Evolutionary conservation across 2,888 invertebrate species (phyloP).

Genomic region (Cataglyphis albicans): DNA sequence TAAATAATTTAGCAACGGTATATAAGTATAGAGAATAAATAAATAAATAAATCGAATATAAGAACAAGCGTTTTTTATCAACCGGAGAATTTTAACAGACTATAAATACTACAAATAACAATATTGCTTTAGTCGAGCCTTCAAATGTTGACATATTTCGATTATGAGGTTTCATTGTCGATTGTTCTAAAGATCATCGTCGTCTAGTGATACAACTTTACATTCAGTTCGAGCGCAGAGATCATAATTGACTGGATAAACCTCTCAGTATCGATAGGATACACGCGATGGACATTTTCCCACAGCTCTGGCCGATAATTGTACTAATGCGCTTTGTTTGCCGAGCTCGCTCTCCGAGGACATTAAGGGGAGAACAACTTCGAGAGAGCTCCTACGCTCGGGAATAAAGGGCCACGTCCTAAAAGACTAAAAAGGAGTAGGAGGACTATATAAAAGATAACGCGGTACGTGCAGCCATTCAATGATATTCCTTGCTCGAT

Average conservation of each 20-base stretch:
- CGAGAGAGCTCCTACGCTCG: slow-evolving; percentile 49
- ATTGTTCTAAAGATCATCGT: slow-evolving; percentile 45
- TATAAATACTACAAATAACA: slow-evolving; percentile 17
- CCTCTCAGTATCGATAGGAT: slow-evolving; percentile 56
- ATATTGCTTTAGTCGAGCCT: slow-evolving; percentile 1
- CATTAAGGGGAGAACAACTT: slow-evolving; percentile 59
- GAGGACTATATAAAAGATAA: slow-evolving; percentile 61
- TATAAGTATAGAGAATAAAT: background rate
- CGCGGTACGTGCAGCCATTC: slow-evolving; percentile 49
- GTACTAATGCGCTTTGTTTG: slow-evolving; percentile 77
- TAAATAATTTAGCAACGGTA: background rate
- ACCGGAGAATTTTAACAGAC: background rate
- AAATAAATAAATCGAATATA: background rate
- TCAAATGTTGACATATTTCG: slow-evolving; percentile 25
- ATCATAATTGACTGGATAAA: slow-evolving; percentile 76
- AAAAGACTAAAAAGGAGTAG: slow-evolving; percentile 4
- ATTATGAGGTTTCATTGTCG: slow-evolving; percentile 33
- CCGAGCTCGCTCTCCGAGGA: slow-evolving; percentile 65
- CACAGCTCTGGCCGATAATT: slow-evolving; percentile 76
- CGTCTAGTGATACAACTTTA: background rate
- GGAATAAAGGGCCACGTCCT: slow-evolving; percentile 30
- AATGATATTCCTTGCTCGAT: slow-evolving; percentile 19
- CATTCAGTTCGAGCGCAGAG: slow-evolving; percentile 35
- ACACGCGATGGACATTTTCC: slow-evolving; percentile 68
- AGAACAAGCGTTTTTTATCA: background rate